phyloP scores from a whole-genome alignment of 2,888 invertebrate species.

The Meliscaeva auricollis region DNA sequence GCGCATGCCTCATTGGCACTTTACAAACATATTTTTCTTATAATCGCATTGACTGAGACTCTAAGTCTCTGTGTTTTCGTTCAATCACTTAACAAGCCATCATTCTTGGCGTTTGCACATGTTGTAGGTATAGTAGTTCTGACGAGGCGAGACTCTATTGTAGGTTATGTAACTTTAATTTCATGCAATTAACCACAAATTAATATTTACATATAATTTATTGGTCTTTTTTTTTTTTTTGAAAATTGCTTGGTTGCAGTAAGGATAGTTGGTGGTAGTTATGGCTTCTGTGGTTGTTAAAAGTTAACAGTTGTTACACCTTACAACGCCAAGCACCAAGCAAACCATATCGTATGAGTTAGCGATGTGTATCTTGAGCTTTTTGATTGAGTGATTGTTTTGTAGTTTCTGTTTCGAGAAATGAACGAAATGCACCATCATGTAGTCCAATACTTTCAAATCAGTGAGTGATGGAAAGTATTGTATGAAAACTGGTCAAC shows the following conservation, averaged over 20 bases:
- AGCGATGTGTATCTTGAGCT: neutral
- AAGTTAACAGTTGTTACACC: constrained; percentile 53
- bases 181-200: constrained; percentile 64
- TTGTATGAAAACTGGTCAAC: constrained; percentile 1
- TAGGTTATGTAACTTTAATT: constrained; percentile 69
- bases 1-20: constrained; percentile 52
- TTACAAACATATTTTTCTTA: constrained; percentile 20
- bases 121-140: constrained; percentile 47
- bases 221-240: constrained; percentile 16
- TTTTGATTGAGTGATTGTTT: constrained; percentile 71
- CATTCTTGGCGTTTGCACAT: constrained; percentile 50
- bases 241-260: neutral
- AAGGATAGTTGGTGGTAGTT: neutral
- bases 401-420: constrained; percentile 29
- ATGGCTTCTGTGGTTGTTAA: constrained; percentile 36
- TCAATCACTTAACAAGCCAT: constrained; percentile 29
- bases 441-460: constrained; percentile 12
- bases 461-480: constrained; percentile 35
- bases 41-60: constrained; percentile 7
- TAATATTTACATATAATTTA: constrained; percentile 63
- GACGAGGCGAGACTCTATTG: constrained; percentile 23
- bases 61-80: neutral
- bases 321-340: neutral
- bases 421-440: constrained; percentile 30
- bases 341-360: constrained; percentile 18